Base-by-base conservation (phyloP, 2,797 vertebrate genomes). In the Perdix hodgsoniae region DNA sequence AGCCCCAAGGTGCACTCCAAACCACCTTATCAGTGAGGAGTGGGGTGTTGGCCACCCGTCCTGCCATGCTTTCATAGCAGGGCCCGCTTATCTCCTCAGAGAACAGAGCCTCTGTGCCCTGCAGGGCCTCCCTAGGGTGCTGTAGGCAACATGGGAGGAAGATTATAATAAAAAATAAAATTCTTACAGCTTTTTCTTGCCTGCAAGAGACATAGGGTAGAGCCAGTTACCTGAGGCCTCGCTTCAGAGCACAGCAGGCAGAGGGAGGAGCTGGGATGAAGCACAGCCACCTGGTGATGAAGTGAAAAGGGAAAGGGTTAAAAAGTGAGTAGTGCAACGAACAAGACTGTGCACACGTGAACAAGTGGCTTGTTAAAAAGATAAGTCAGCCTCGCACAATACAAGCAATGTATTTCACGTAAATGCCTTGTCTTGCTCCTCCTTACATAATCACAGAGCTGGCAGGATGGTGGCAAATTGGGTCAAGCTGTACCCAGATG, bases 401-500 rank as follows among this genome's bases (percentile, higher is more conserved):
- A 2, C 0, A 29, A 77, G 56, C 50, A 1, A 75, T 78, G 19
- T 40, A 33, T 76, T 93, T 67, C 33, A 73, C 13, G 65, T 49
- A 77, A 71, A 95, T 80, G 79, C 74, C 78, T 35, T 83, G 37
- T 91, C 57, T 86, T 54, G 50, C 78, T 81, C 60, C 81, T 90
- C 52, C 52, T 95, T 90, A 67, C 0, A 2, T 88, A 94, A 93
- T 61, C 45, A 78, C 77, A 66, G 4, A 57, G 83, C 94, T 74
- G 88, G 91, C 71, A 93, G 74, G 64, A 84, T 45, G 64, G n/a
- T 2, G 2, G 67, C 64, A 94, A 90, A 94, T 80, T 65, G 74
- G 95, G 91, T 91, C 94, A 91, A 22, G 14, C 72, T 87, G 93
- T 96, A 84, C 96, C 86, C 88, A 94, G 75, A 79, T 77, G 90